Evolutionary conservation across 2,797 vertebrate species (phyloP), one percentile per base, ranked within the genome.

Genomic region (Alauda arvensis): DNA sequence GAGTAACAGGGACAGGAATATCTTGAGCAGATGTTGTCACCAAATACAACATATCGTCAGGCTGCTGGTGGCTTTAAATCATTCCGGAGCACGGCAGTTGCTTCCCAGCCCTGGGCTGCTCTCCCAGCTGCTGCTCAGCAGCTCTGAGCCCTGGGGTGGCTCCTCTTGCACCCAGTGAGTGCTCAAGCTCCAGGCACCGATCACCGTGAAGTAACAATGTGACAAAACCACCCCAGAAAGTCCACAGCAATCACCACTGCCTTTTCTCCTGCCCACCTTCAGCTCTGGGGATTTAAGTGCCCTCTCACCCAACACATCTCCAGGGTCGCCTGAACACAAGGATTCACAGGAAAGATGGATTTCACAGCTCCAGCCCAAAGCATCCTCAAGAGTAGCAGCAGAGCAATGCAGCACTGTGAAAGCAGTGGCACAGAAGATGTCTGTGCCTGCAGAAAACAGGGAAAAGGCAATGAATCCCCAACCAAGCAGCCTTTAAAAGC

Each of bases 1-100:
- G 89, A 94, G 76, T 92, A 95, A 94, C 69, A 71, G 86, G 59
- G 81, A 86, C 83, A 77, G 85, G 78, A 95, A 80, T 88, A 93
- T 77, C 84, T 91, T 1, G 0, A 89, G 88, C 88, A 91, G 88
- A 89, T 89, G 83, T 75, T 88, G 86, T 84, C 93, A 93, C 88
- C 76, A 48, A 90, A 69, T 33, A 86, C 86, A 91, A 89, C 82
- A 31, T 14, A 74, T 67, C 43, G 5, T 60, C 86, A 68, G 78
- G 78, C 76, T 93, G 72, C 86, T 66, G 68, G 51, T 20, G 42
- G 45, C 75, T 77, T 71, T 51, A 92, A 79, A 77, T 77, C 80
- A 82, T n/a, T 56, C 37, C 7, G 0, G 68, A 86, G 81, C 65
- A 69, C 0, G 0, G 49, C 3, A 10, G 71, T 26, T 60, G 42